Percentiles rank a stretch among this genome's conserved stretches.
These are phyloP conservation scores for Semnornis frantzii DNA, from an alignment of 2,113 vertebrate genomes.

Conservation along the genomic window DNA sequence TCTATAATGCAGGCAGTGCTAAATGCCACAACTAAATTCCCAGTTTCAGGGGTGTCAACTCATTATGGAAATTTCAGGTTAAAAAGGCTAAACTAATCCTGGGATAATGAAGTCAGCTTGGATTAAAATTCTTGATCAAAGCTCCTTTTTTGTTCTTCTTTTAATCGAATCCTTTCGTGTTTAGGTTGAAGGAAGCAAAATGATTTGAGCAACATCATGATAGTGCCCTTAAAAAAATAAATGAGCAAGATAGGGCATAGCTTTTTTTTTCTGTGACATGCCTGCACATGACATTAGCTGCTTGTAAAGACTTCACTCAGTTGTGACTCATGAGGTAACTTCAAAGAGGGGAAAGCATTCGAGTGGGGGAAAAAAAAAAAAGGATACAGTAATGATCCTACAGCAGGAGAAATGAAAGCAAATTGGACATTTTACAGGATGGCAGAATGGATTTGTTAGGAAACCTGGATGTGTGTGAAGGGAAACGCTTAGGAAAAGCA, in stretches of 20 bases:
- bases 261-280: neutral
- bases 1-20: neutral
- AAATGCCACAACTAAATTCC: neutral
- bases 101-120: neutral
- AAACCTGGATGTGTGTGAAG: neutral
- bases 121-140: neutral
- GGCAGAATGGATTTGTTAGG: neutral
- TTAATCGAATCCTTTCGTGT: neutral
- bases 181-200: neutral
- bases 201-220: neutral
- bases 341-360: neutral
- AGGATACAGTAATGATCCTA: neutral
- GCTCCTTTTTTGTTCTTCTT: neutral
- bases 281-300: neutral
- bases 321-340: neutral
- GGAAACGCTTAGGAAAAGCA: neutral
- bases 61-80: neutral
- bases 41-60: neutral
- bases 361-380: neutral
- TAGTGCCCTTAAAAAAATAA: neutral
- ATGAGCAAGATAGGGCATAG: rapidly evolving
- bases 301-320: neutral
- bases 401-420: neutral
- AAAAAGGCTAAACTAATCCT: neutral
- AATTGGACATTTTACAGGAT: neutral